Base-by-base conservation (phyloP, 2,888 invertebrate species). In the Hirtodrosophila trivittata region DNA sequence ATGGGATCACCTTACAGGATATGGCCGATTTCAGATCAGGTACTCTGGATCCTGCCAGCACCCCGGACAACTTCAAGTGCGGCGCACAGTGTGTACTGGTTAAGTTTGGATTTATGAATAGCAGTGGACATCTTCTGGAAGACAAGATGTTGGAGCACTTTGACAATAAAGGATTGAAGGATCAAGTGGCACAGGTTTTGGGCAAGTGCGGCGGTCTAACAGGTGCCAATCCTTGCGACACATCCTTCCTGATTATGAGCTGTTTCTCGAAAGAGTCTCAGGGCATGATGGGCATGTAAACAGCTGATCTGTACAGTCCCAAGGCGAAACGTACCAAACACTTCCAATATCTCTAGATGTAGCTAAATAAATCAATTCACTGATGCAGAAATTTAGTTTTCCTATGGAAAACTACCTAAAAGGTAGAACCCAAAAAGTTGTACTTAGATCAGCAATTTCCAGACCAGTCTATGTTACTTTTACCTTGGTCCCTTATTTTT, bases 61-160 rank as follows among this genome's bases (percentile, higher is more conserved):
- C 41, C 46, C 73, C 72, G 47, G 75, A 78, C 12, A 82, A 55
- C n/a, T 3, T 82, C 0, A 80, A 82, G 42, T 80, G 80, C 10
- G 57, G 62, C 26, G 25, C 65, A 0, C 67, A 73, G 18, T 81
- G 80, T 13, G 1, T 60, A 0, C 7, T 81, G 8, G 77, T 62
- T 1, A 70, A 73, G 21, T 33, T 51, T 0, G 80, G 70, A 0
- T 73, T 51, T 3, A 81, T 81, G 73, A 62, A 68, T 12, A 59
- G 45, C 12, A 39, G 43, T 0, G 80, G 70, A 3, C 43, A 41
- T 0, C 46, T 82, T 3, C 41, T 46, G 1, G 35, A 12, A 0
- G 55, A 64, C 0, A 47, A 51, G 26, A 37, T 82, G n/a, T 7
- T 55, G 12, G 14, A 21, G 0, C 7, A 28, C 9, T 59, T 58